These are phyloP conservation scores for Xestia c-nigrum DNA, from an alignment of 2,888 invertebrate genomes.

Conservation along the genomic window DNA sequence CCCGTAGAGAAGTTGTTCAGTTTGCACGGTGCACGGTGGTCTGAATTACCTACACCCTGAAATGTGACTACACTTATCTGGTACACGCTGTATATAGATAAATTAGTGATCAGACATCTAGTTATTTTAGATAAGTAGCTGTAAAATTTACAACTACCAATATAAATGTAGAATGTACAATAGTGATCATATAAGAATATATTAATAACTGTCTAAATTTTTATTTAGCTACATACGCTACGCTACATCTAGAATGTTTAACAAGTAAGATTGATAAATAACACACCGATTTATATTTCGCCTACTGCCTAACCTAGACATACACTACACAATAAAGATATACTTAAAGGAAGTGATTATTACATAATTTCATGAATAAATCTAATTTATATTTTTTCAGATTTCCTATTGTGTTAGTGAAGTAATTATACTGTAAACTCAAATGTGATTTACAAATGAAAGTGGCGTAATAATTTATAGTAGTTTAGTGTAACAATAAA, in stretches of 20 bases:
- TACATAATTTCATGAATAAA: slow-evolving; percentile 1
- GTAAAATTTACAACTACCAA: slow-evolving; percentile 18
- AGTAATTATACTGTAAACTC: background rate
- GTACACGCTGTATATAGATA: background rate
- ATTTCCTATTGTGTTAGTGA: background rate
- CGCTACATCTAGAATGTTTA: slow-evolving; percentile 46
- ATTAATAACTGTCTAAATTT: slow-evolving; percentile 17
- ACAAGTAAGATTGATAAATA: slow-evolving; percentile 9
- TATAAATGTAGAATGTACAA: slow-evolving; percentile 3
- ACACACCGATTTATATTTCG: slow-evolving; percentile 21
- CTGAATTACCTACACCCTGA: background rate
- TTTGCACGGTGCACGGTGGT: background rate
- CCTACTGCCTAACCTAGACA: slow-evolving; percentile 12
- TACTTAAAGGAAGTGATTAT: background rate
- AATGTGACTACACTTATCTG: background rate
- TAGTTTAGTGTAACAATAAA: slow-evolving; percentile 9
- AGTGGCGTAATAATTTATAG: background rate
- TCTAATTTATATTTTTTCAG: background rate
- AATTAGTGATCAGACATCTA: slow-evolving; percentile 5
- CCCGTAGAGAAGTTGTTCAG: background rate
- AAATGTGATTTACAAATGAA: background rate
- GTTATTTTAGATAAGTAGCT: slow-evolving; percentile 1
- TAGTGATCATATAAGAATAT: slow-evolving; percentile 15
- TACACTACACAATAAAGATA: background rate
- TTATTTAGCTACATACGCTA: slow-evolving; percentile 8